Conservation (phyloP, 2,888 invertebrate species). For the Phaonia tiefii region DNA sequence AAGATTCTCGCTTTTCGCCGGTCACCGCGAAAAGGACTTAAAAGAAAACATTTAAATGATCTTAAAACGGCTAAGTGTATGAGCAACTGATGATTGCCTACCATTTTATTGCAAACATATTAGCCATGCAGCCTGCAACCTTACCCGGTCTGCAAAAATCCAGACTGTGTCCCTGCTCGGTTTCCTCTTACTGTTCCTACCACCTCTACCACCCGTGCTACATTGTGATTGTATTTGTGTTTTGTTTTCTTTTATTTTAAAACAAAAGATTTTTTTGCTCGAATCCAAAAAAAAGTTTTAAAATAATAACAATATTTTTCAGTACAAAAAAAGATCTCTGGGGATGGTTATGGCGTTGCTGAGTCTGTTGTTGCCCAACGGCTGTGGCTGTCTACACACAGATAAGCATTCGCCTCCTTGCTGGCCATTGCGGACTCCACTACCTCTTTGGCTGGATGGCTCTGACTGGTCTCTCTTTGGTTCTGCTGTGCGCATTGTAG, state of each 20-base stretch:
- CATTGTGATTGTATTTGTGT: conserved; percentile 25
- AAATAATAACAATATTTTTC: conserved; percentile 62
- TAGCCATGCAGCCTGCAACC: conserved; percentile 70
- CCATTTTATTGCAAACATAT: conserved; percentile 75
- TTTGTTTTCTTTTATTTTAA: conserved; percentile 45
- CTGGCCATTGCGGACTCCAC: conserved; percentile 11
- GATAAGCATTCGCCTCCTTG: conserved; percentile 53
- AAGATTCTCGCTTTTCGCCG: not conserved
- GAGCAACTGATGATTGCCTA: conserved; percentile 70
- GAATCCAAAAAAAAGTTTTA: conserved; percentile 40
- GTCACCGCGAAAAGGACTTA: not conserved
- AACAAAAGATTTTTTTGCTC: conserved; percentile 53
- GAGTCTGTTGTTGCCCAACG: conserved; percentile 68
- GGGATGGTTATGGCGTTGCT: conserved; percentile 67
- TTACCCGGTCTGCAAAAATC: conserved; percentile 26
- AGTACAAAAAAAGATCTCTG: conserved; percentile 61
- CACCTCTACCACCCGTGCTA: conserved; percentile 17
- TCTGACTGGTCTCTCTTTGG: conserved; percentile 16
- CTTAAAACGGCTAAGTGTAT: conserved; percentile 51
- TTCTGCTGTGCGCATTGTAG: not conserved
- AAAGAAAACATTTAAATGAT: conserved; percentile 51
- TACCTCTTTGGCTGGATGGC: conserved; percentile 21
- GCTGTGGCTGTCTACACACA: conserved; percentile 64
- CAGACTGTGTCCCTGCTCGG: conserved; percentile 45
- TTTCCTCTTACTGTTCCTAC: conserved; percentile 16